Evolutionary conservation across 2,888 invertebrate genomes (phyloP), one percentile per base, ranked within the genome.

Genomic region (Ochlodes sylvanus): DNA sequence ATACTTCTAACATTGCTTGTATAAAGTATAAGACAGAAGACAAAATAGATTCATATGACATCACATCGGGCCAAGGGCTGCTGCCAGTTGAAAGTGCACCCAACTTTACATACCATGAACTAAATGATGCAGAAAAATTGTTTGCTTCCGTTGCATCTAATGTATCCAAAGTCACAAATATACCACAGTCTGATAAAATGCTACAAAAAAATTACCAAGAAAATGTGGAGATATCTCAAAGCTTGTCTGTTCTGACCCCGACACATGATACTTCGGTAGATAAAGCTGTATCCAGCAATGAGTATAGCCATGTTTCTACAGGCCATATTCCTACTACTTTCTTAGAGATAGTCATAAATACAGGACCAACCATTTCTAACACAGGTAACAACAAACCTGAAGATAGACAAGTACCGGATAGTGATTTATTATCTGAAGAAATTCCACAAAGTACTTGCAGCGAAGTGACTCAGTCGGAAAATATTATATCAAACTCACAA

Each of bases 381-480:
- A 42, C 15, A n/a, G 15, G 21, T 7, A 58, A 0, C 15, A 55
- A 34, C n/a, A 15, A n/a, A 32, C n/a, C 19, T 21, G 6, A 52
- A n/a, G 19, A 21, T 50, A 63, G 61, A 27, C 38, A 34, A 47
- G 42, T 14, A 17, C 15, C 19, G 27, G 44, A 32, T 10, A 9
- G 42, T 50, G 38, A 58, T 32, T 15, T 27, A 17, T 21, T 55
- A 56, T 32, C 32, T 67, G 17, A 57, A 70, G 76, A 79, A 69
- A 27, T 63, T 7, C 70, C 74, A 15, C 69, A 62, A 32, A 72
- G 73, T 34, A 73, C 55, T 41, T 80, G 87, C 75, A 76, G 84
- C 47, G 86, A 88, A 69, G 77, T 86, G 27, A 52, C 62, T 66
- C 82, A 85, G 52, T 85, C 86, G 58, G 88, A 89, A 77, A 79